phyloP scores from a whole-genome alignment of 2,797 vertebrate species.

The Picus viridis region DNA sequence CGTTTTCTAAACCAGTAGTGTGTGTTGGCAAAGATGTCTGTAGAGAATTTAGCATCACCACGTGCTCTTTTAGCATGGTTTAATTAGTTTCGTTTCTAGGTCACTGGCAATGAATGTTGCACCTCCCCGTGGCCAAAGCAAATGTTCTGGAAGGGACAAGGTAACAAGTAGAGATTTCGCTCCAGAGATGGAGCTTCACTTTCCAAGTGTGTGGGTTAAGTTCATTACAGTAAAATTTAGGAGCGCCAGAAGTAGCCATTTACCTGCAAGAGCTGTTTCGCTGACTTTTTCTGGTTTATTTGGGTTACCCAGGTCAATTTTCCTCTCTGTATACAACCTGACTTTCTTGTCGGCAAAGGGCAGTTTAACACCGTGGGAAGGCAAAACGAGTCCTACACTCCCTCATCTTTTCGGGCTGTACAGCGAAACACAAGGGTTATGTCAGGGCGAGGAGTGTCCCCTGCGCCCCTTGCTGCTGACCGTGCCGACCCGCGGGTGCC shows the following conservation, averaged over 20 bases:
- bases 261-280: not conserved
- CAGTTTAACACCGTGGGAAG: no score
- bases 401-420: fast-evolving
- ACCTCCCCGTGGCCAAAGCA: fast-evolving
- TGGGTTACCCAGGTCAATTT: not conserved
- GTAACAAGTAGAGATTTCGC: not conserved
- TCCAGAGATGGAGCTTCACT: not conserved
- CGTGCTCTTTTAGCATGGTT: not conserved
- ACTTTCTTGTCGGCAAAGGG: not conserved
- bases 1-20: not conserved
- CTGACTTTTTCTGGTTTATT: not conserved
- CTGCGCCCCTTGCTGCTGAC: fast-evolving
- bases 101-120: not conserved
- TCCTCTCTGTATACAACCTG: fast-evolving
- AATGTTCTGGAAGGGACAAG: not conserved
- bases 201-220: not conserved
- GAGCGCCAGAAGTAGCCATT: not conserved
- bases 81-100: not conserved
- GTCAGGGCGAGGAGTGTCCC: no score
- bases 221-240: not conserved
- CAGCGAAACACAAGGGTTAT: fast-evolving
- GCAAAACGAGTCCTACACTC: fast-evolving
- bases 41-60: not conserved
- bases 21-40: not conserved
- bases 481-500: fast-evolving